Evolutionary conservation across 2,888 invertebrate species (phyloP).

Genomic region (Blastobasis adustella): DNA sequence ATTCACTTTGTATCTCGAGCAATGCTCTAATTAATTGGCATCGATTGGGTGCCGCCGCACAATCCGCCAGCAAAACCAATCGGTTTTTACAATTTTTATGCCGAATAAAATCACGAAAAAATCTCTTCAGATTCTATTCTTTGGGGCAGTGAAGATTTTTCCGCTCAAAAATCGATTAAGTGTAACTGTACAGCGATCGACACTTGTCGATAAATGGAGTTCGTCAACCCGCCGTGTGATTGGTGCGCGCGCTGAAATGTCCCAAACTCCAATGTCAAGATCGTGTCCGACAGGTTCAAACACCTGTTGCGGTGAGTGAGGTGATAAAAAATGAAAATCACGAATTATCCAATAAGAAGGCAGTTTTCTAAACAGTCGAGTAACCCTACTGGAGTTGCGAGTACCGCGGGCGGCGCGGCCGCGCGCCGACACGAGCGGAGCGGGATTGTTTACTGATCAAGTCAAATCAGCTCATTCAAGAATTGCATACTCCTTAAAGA

Average conservation of each 20-base stretch:
- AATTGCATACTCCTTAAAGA: no score
- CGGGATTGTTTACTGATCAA: no score
- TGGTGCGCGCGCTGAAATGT: slow-evolving; percentile 24
- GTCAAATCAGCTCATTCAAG: no score
- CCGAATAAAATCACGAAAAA: slow-evolving; percentile 11
- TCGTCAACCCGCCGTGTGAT: slow-evolving; percentile 36
- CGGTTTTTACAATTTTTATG: slow-evolving; percentile 7
- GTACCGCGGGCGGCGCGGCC: slow-evolving; percentile 45
- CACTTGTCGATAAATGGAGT: slow-evolving; percentile 30
- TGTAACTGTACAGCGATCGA: slow-evolving; percentile 32
- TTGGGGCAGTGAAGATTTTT: slow-evolving; percentile 13
- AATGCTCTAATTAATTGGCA: neutral
- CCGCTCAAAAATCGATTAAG: slow-evolving; percentile 29
- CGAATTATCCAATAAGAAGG: slow-evolving; percentile 69
- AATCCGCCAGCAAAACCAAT: slow-evolving; percentile 5
- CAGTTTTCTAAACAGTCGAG: slow-evolving; percentile 39
- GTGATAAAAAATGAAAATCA: slow-evolving; percentile 59
- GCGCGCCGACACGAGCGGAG: slow-evolving; percentile 42
- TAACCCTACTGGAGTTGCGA: slow-evolving; percentile 19
- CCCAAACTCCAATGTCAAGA: slow-evolving; percentile 54
- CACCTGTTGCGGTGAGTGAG: slow-evolving; percentile 46
- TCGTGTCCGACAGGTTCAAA: slow-evolving; percentile 59
- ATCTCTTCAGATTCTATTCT: slow-evolving; percentile 11
- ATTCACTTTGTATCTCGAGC: neutral
- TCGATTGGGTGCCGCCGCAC: slow-evolving; percentile 3